Evolutionary conservation across 2,113 vertebrate genomes (phyloP).

Genomic region (Sinosuthora webbiana): DNA sequence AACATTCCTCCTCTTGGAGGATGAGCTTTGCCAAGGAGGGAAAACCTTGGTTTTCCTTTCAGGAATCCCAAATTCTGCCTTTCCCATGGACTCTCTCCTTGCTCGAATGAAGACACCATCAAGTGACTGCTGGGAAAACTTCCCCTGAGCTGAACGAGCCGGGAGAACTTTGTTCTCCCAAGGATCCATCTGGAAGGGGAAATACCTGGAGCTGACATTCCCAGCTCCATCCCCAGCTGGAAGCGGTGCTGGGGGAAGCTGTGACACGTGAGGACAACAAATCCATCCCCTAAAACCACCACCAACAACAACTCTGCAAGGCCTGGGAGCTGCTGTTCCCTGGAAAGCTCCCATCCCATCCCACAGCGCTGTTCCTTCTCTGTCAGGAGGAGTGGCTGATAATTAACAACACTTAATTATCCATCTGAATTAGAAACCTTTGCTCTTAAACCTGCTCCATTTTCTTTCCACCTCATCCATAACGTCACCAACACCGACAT

Average conservation of each 20-base stretch:
- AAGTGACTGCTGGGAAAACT: neutral
- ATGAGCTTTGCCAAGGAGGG: neutral
- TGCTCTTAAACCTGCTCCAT: neutral
- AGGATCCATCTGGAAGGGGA: neutral
- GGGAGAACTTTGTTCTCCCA: neutral
- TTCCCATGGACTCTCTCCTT: neutral
- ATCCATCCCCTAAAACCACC: neutral
- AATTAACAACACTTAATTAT: neutral
- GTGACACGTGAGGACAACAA: neutral
- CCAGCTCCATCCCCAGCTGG: neutral
- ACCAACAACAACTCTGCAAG: neutral
- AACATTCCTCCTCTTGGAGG: neutral
- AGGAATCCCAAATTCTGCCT: neutral
- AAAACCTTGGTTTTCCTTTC: neutral
- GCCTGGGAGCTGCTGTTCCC: neutral
- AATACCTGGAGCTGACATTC: neutral
- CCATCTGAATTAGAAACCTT: neutral
- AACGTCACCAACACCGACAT: neutral
- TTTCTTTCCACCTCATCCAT: slow-evolving; percentile 5
- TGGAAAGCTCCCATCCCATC: neutral
- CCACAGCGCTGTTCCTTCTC: neutral
- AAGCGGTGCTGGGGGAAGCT: neutral
- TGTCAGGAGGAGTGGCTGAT: neutral
- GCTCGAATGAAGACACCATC: neutral
- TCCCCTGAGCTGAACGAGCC: neutral